Evolutionary conservation across 1,140 invertebrate species (phyloP), one percentile per base, ranked within the genome.

Genomic region (Achroia grisella): DNA sequence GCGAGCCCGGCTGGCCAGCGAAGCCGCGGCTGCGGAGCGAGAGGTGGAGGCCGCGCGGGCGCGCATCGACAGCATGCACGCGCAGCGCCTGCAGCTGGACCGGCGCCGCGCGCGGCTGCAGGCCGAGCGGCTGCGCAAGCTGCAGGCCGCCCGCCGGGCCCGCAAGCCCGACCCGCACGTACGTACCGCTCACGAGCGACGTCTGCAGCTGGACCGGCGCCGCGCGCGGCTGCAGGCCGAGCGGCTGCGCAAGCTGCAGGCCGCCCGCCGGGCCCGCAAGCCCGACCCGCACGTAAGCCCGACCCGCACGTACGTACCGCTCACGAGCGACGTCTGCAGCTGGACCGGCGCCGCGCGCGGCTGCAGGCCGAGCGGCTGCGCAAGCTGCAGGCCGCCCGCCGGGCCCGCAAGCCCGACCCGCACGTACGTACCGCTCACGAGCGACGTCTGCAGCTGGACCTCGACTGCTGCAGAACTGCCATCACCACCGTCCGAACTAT

Each of bases 321-420:
- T 12, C 74, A 75, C 12, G 47, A 58, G 29, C 82, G 87, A 49
- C 71, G 78, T 6, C 73, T 76, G 36, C 52, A 58, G 27, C 71
- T 88, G 1, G 81, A 87, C 58, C 78, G 71, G 23, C 64, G 71
- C 34, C 53, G 87, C 10, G 86, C 86, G 59, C 52, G 46, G 33
- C 71, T 87, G 29, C 83, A 87, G 32, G 17, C 51, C n/a, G 81
- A 88, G 58, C 70, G 88, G 32, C 87, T 70, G 56, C 53, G 72
- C 12, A 69, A 67, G 45, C 35, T 15, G 35, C 35, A 17, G 60
- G 60, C 10, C 60, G 60, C 15, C 70, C 75, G 4, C 45, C 65
- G 9, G 49, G 45, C 29, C 61, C 55, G 45, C 40, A 35, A 12
- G 33, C n/a, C n/a, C n/a, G n/a, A n/a, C n/a, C n/a, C n/a, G n/a